These are phyloP conservation scores for Epsilonema sp. DNA, from an alignment of 2,888 invertebrate genomes.

Conservation along the genomic window DNA sequence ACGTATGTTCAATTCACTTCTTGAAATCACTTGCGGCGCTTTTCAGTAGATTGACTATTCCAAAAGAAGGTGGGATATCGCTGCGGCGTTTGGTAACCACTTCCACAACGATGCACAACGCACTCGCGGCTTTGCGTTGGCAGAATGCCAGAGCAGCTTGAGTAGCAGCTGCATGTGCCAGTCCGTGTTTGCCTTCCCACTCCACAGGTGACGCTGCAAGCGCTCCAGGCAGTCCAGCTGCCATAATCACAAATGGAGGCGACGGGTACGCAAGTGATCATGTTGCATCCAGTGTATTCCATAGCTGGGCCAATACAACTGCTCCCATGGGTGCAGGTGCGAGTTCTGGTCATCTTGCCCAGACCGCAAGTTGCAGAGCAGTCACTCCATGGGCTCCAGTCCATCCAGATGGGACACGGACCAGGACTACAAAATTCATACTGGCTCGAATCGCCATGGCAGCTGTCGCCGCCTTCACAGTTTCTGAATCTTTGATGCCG, in stretches of 20 bases:
- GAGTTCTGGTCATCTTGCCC: not conserved
- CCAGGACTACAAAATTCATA: no score
- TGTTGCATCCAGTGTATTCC: not conserved
- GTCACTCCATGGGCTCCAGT: not conserved
- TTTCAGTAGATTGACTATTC: no score
- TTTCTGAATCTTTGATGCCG: not conserved
- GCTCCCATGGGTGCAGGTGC: not conserved
- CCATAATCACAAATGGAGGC: not conserved
- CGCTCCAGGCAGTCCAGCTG: not conserved
- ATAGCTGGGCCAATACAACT: not conserved
- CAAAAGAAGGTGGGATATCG: no score
- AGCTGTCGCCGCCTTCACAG: not conserved
- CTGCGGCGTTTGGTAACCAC: no score
- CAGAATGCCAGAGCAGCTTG: no score
- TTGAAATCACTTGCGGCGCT: no score
- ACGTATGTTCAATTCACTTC: no score
- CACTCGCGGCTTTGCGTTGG: no score
- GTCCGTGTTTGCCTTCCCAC: not conserved
- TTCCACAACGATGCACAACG: no score
- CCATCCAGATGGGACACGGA: not conserved
- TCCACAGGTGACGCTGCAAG: not conserved
- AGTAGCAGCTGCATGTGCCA: not conserved
- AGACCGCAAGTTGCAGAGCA: not conserved
- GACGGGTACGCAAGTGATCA: not conserved
- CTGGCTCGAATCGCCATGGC: not conserved